Percentiles rank a stretch among this genome's conserved stretches.
These are phyloP conservation scores for Clarias magur DNA, from an alignment of 2,113 vertebrate species.

Conservation along the genomic window DNA sequence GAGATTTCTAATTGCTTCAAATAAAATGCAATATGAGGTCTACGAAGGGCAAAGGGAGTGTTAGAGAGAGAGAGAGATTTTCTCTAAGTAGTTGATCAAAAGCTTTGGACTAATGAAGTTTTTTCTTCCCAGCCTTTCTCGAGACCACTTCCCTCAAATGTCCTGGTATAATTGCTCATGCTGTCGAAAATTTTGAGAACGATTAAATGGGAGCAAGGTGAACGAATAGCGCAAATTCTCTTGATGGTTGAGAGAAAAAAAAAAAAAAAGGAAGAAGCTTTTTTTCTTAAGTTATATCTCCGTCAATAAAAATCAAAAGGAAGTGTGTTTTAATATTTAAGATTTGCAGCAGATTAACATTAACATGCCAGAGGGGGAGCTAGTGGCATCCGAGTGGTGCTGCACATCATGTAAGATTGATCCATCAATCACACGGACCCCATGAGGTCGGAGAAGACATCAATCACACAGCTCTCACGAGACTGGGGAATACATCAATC, in stretches of 20 bases:
- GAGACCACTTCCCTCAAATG: constrained; percentile 42
- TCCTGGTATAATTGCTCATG: constrained; percentile 40
- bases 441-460: constrained; percentile 22
- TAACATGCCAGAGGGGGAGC: not conserved
- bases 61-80: constrained; percentile 39
- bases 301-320: constrained; percentile 29
- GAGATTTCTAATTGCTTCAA: constrained; percentile 40
- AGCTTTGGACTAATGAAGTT: constrained; percentile 49
- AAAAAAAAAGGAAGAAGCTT: not conserved
- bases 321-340: constrained; percentile 31
- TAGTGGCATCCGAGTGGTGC: not conserved
- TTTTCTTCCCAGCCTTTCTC: constrained; percentile 29
- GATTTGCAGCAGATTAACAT: constrained; percentile 25
- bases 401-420: constrained; percentile 29
- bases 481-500: constrained; percentile 23
- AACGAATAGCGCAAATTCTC: constrained; percentile 15
- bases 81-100: constrained; percentile 54
- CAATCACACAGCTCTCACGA: constrained; percentile 20
- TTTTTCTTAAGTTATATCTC: not conserved
- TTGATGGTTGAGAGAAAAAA: not conserved
- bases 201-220: constrained; percentile 43
- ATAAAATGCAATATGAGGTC: not conserved
- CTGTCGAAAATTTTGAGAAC: constrained; percentile 43
- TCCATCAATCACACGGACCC: constrained; percentile 28
- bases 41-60: constrained; percentile 16